Percentiles rank a stretch among this genome's conserved stretches.
phyloP scores from a whole-genome alignment of 30 jellyfish, hydroid and myxozoan species.

The Aurelia sp. region DNA sequence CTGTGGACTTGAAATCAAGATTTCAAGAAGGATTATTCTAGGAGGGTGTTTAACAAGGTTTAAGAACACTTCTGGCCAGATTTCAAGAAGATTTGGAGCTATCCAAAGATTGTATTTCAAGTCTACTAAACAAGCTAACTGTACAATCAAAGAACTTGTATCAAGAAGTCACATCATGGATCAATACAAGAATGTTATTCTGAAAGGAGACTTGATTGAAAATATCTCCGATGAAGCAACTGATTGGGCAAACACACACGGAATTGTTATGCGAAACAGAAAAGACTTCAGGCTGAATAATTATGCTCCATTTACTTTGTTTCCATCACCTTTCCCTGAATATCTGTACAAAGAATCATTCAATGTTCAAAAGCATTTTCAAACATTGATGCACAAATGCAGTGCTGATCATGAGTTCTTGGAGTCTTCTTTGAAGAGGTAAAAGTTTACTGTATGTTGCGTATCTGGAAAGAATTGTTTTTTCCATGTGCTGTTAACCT shows the following conservation, averaged over 20 bases:
- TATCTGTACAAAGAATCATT: slow-evolving; percentile 83
- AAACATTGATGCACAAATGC: slow-evolving; percentile 78
- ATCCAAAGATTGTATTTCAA: too few species aligned
- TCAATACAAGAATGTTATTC: slow-evolving; percentile 21
- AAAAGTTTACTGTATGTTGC: background rate
- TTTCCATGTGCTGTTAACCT: too few species aligned
- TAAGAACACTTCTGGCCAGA: too few species aligned
- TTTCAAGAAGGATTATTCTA: too few species aligned
- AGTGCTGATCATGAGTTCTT: slow-evolving; percentile 84
- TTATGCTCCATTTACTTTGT: slow-evolving; percentile 86
- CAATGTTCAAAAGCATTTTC: slow-evolving; percentile 84
- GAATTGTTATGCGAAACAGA: slow-evolving; percentile 79
- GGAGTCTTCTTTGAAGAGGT: slow-evolving; percentile 80
- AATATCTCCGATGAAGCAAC: slow-evolving; percentile 70
- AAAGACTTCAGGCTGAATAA: slow-evolving; percentile 39
- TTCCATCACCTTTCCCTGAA: slow-evolving; percentile 96
- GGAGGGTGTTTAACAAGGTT: too few species aligned
- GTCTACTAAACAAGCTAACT: too few species aligned
- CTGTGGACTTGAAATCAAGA: too few species aligned
- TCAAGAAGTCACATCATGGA: slow-evolving; percentile 40
- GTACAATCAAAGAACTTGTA: too few species aligned
- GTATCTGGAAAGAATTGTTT: too few species aligned
- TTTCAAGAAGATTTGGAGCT: too few species aligned
- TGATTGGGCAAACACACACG: slow-evolving; percentile 93
- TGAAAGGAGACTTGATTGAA: slow-evolving; percentile 15